Base-by-base conservation (phyloP, 2,113 vertebrate genomes). In the Cebidichthys violaceus region DNA sequence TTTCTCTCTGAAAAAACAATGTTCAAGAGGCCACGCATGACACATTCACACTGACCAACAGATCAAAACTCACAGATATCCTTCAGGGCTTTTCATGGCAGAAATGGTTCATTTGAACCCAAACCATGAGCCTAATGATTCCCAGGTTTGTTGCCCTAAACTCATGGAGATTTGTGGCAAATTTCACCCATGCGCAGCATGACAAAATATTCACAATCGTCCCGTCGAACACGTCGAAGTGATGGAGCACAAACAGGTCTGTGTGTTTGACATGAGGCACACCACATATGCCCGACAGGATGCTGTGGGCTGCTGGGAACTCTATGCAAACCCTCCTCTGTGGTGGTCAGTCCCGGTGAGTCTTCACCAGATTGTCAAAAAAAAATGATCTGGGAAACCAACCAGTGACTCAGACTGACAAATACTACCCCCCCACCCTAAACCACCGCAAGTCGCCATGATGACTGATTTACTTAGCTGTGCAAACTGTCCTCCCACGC, bases 321-420 rank as follows among this genome's bases (percentile, higher is more conserved):
- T 59, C 24, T 18, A 20, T 17, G 43, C 17, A 65, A 82, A 79
- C 64, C 14, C 54, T 33, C 64, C 4, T 45, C 22, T 43, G 79
- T 22, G 60, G 45, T 17, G 68, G 66, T 77, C 81, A 68, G 31
- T 31, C 70, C 70, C 39, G 11, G 7, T 10, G 43, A 81, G 79
- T 79, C 67, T 54, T 69, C 73, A 88, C 88, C 88, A 79, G 83
- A 77, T 75, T 52, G 62, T 75, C 22, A 81, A 74, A 75, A 54
- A 45, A 17, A 55, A 83, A 74, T 52, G 70, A 77, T 82, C 85
- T 61, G 55, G 52, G 66, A 62, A 81, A 74, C 79, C 67, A 66
- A 65, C 64, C 66, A 11, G 41, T 88, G 87, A 90, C 61, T 90
- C 85, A 91, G 81, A 39, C 85, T 20, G 66, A 79, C 50, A 66